phyloP scores from a whole-genome alignment of 1,140 invertebrate genomes.

The Bombus pascuorum region DNA sequence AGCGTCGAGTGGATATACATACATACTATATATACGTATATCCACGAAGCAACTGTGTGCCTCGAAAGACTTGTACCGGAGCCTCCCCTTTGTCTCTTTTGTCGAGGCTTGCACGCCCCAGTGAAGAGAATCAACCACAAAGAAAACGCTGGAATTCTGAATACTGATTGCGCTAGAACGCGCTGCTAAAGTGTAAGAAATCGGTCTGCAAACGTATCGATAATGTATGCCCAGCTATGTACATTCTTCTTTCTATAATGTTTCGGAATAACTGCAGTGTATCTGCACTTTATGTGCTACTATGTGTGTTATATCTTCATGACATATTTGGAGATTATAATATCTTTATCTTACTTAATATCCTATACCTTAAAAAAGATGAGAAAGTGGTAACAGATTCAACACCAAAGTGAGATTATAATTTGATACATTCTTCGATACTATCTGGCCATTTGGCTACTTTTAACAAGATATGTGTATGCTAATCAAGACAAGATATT shows the following conservation, averaged over 20 bases:
- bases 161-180: not conserved
- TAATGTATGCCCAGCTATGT: not conserved
- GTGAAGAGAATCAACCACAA: slow-evolving; percentile 46
- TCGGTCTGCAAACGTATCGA: not conserved
- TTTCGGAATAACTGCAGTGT: too few species aligned
- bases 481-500: too few species aligned
- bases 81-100: slow-evolving; percentile 57
- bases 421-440: too few species aligned
- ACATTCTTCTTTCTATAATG: not conserved
- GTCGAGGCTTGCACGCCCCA: not conserved
- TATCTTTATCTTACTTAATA: too few species aligned
- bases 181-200: not conserved
- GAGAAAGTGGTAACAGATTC: too few species aligned
- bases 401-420: too few species aligned
- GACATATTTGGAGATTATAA: too few species aligned
- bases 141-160: slow-evolving; percentile 29
- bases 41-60: slow-evolving; percentile 7
- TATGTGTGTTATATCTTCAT: too few species aligned
- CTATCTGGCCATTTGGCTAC: too few species aligned
- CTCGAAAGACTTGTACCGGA: slow-evolving; percentile 38
- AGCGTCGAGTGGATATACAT: slow-evolving; percentile 46
- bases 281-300: too few species aligned
- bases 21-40: not conserved
- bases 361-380: too few species aligned
- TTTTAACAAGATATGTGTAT: too few species aligned